Percentiles rank a stretch among this genome's conserved stretches.
Evolutionary conservation across 1,140 invertebrate species (phyloP).

Genomic region (Piezodorus guildinii): DNA sequence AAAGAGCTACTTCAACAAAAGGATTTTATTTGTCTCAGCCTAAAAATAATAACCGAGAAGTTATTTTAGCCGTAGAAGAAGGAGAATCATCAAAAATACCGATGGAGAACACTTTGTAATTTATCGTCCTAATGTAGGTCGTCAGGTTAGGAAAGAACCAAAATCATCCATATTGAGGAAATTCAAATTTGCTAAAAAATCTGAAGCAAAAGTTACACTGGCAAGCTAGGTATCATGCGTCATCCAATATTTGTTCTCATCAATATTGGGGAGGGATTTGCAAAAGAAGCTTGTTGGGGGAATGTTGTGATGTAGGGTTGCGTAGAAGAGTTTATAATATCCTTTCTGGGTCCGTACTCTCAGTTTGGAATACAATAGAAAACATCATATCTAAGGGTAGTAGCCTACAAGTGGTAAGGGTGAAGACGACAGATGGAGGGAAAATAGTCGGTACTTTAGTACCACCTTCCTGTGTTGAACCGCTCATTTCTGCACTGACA

Average conservation of each 20-base stretch:
- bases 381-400: slow-evolving; percentile 51
- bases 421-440: slow-evolving; percentile 69
- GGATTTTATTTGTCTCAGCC: slow-evolving; percentile 75
- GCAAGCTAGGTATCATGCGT: slow-evolving; percentile 77
- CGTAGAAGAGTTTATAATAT: slow-evolving; percentile 82
- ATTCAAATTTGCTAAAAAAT: slow-evolving; percentile 65
- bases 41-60: slow-evolving; percentile 72
- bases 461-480: slow-evolving; percentile 70
- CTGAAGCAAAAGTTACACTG: slow-evolving; percentile 75
- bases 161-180: slow-evolving; percentile 82
- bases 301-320: slow-evolving; percentile 83
- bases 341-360: slow-evolving; percentile 82
- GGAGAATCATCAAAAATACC: slow-evolving; percentile 33
- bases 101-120: slow-evolving; percentile 64
- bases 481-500: slow-evolving; percentile 58
- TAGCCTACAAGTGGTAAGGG: slow-evolving; percentile 90
- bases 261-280: slow-evolving; percentile 68
- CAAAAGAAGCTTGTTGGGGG: slow-evolving; percentile 55
- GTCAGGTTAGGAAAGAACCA: slow-evolving; percentile 70
- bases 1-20: slow-evolving; percentile 63
- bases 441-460: slow-evolving; percentile 82
- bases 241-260: slow-evolving; percentile 75
- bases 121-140: slow-evolving; percentile 59
- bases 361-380: slow-evolving; percentile 88
- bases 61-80: slow-evolving; percentile 61